Percentiles rank a stretch among this genome's conserved stretches.
phyloP scores from a whole-genome alignment of 2,113 vertebrate genomes.

The Gasterosteus nipponicus region DNA sequence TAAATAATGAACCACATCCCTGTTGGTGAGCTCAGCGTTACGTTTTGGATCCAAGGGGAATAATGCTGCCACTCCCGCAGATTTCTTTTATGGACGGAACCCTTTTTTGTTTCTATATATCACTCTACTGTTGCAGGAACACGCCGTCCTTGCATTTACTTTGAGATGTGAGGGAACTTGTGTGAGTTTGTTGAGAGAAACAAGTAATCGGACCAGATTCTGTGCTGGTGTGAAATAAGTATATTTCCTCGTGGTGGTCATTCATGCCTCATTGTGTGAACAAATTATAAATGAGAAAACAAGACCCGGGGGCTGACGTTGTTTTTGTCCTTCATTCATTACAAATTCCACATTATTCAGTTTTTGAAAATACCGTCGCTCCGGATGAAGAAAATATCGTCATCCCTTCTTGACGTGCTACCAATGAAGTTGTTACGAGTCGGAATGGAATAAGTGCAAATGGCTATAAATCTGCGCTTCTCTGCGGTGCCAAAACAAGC shows the following conservation, averaged over 20 bases:
- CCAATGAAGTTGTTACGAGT: slow-evolving; percentile 44
- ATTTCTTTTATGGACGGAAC: slow-evolving; percentile 34
- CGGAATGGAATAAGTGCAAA: slow-evolving; percentile 23
- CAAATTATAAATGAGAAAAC: slow-evolving; percentile 44
- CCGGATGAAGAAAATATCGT: slow-evolving; percentile 9
- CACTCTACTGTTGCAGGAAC: slow-evolving; percentile 28
- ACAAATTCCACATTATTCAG: slow-evolving; percentile 37
- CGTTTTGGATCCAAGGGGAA: slow-evolving; percentile 45
- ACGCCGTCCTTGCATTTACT: slow-evolving; percentile 7
- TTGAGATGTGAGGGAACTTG: slow-evolving; percentile 18
- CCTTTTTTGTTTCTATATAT: slow-evolving; percentile 25
- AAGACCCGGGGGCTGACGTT: slow-evolving; percentile 20
- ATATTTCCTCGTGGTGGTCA: slow-evolving; percentile 25
- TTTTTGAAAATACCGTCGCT: slow-evolving; percentile 28
- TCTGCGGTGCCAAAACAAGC: background rate
- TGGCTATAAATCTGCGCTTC: slow-evolving; percentile 5
- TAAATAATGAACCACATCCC: slow-evolving; percentile 72
- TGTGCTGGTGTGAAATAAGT: slow-evolving; percentile 22
- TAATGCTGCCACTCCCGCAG: slow-evolving; percentile 31
- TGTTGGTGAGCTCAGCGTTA: slow-evolving; percentile 60
- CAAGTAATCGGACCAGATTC: background rate
- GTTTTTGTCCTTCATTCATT: slow-evolving; percentile 29
- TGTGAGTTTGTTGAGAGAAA: slow-evolving; percentile 9
- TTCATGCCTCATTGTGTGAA: slow-evolving; percentile 35
- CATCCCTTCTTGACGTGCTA: slow-evolving; percentile 20